Conservation (phyloP, 1,140 invertebrate species). For the Trissolcus basalis region DNA sequence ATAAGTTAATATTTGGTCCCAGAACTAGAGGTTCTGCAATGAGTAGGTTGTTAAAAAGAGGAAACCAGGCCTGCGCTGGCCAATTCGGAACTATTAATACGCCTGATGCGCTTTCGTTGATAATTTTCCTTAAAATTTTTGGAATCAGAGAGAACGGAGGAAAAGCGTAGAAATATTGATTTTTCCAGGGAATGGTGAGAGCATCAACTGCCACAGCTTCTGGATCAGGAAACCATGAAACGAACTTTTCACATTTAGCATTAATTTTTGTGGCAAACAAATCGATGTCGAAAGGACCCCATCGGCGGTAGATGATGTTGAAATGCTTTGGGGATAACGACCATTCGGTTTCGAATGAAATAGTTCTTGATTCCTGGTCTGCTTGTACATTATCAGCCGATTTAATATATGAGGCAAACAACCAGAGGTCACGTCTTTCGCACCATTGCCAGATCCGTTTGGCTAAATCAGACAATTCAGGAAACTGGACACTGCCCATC, state of each 20-base stretch:
- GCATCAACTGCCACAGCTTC: neutral
- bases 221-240: conserved; percentile 7
- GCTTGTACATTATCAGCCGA: neutral
- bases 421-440: neutral
- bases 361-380: neutral
- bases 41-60: conserved; percentile 19
- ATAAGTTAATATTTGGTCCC: conserved; percentile 39
- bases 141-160: conserved; percentile 44
- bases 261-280: neutral
- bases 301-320: neutral
- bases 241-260: neutral
- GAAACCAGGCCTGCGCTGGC: conserved; percentile 33
- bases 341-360: neutral
- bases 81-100: conserved; percentile 58
- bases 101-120: conserved; percentile 33
- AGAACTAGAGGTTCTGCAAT: conserved; percentile 12
- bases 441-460: neutral
- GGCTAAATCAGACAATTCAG: neutral
- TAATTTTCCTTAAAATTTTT: conserved; percentile 14
- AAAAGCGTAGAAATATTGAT: conserved; percentile 42
- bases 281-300: neutral
- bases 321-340: neutral
- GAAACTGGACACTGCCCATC: neutral
- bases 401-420: neutral
- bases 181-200: conserved; percentile 25